A percentile compares a stretch with the other conserved stretches of the same genome.
Evolutionary conservation across 2,888 invertebrate genomes (phyloP).

Genomic region (Platerodrilus igneus): DNA sequence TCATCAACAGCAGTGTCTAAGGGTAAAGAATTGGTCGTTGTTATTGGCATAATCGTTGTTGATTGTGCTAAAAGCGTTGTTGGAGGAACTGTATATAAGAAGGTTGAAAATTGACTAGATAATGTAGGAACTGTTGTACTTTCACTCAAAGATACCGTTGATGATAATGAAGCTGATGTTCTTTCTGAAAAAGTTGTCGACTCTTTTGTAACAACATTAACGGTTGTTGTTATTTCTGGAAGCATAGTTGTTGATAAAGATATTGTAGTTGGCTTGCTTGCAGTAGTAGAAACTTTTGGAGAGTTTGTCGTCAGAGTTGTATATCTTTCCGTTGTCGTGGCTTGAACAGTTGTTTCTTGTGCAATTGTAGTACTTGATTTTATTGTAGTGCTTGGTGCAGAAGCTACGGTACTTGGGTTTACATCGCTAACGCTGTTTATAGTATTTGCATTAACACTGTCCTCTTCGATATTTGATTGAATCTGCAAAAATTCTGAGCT

Average conservation of each 20-base stretch:
- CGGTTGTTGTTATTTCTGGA: constrained; percentile 12
- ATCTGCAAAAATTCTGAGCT: constrained; percentile 23
- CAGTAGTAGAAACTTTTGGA: constrained; percentile 25
- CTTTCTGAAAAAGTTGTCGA: constrained; percentile 25
- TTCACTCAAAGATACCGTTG: constrained; percentile 28
- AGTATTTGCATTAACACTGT: constrained; percentile 13
- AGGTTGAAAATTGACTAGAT: too few relatives aligned
- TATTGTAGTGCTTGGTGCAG: constrained; percentile 19
- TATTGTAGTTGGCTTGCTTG: constrained; percentile 13
- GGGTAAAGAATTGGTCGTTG: too few relatives aligned
- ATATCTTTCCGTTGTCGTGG: constrained; percentile 25
- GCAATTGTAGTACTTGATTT: constrained; percentile 22
- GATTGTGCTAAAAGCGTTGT: constrained; percentile 45
- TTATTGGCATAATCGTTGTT: constrained; percentile 49
- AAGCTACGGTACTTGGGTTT: constrained; percentile 6
- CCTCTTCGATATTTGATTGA: constrained; percentile 32
- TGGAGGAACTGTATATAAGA: constrained; percentile 23
- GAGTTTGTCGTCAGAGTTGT: constrained; percentile 28
- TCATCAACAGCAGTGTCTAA: too few relatives aligned
- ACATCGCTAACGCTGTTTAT: constrained; percentile 16
- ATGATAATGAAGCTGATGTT: constrained; percentile 23
- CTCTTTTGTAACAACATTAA: constrained; percentile 17
- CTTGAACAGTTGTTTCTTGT: constrained; percentile 12
- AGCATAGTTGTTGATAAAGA: constrained; percentile 23
- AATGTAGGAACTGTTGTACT: constrained; percentile 31